Base-by-base conservation (phyloP, 2,888 invertebrate species). In the Philereme transversata region DNA sequence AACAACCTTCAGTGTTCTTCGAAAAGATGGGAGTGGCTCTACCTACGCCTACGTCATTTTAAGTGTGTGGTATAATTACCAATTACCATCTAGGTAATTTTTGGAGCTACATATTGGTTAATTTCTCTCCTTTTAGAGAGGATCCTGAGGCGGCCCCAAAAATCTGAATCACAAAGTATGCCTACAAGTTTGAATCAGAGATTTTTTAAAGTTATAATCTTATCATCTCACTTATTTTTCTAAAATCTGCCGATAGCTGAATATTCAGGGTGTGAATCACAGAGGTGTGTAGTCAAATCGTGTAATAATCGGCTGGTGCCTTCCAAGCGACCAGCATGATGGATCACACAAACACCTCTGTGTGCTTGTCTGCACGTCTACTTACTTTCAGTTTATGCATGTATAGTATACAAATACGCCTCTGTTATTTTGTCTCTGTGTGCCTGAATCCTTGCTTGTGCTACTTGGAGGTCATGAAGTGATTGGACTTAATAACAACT, bases 251-350 rank as follows among this genome's bases (percentile, higher is more conserved):
- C 22, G 22, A 22, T 22, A 22, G 22, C 22, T 22, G 22, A 22
- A 22, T 22, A 22, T 22, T 22, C 22, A 22, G 22, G 22, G 22
- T 22, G 22, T 22, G 22, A 22, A 22, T 22, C 22, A 22, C 61
- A 57, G 60, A 62, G 70, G 43, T 61, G 43, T 66, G 51, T 70
- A 67, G 65, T 70, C 66, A 69, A 69, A 73, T 68, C 73, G 84
- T 88, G 87, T 83, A 83, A 83, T 82, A 83, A 80, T 84, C 71
- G 75, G 72, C 81, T 76, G 78, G 79, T 78, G 81, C 79, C 85
- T 80, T 85, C 83, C 80, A 87, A 87, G 83, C 82, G 80, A 87
- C 86, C 84, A 79, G 83, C 83, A 85, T 87, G 84, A 84, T 83
- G 72, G 61, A 68, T 57, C 66, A 68, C 75, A 83, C 81, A 68